These are phyloP conservation scores for Etheostoma perlongum DNA, from an alignment of 2,797 vertebrate species.

Conservation along the genomic window DNA sequence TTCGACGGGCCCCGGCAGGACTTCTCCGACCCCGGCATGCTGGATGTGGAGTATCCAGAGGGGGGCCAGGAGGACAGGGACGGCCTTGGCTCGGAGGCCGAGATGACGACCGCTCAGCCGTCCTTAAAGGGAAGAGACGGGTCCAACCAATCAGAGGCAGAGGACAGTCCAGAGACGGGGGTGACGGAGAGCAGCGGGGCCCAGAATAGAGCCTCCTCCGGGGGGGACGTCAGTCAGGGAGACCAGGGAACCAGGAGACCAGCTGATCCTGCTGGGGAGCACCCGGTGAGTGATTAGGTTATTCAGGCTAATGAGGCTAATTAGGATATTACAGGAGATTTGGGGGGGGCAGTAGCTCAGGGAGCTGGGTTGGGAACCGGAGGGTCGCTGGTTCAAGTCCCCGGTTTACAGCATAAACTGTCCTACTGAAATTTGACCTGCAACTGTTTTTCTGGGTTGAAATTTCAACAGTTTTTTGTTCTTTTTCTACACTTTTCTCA, in stretches of 20 bases:
- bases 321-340: too few relatives aligned
- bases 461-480: too few relatives aligned
- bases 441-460: too few relatives aligned
- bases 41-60: constrained; percentile 82
- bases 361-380: too few relatives aligned
- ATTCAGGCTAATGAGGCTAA: too few relatives aligned
- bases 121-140: constrained; percentile 61
- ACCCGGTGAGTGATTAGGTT: constrained; percentile 52
- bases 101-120: constrained; percentile 72
- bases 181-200: constrained; percentile 20
- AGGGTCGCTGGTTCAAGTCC: too few relatives aligned
- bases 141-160: constrained; percentile 82
- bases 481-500: too few relatives aligned
- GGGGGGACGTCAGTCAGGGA: constrained; percentile 17
- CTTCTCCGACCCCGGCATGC: constrained; percentile 68
- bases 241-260: constrained; percentile 21
- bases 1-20: constrained; percentile 76
- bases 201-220: constrained; percentile 34
- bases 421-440: too few relatives aligned
- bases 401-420: too few relatives aligned
- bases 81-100: constrained; percentile 46
- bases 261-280: constrained; percentile 17
- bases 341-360: too few relatives aligned
- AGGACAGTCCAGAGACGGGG: constrained; percentile 36
- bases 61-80: constrained; percentile 78